Percentiles rank a stretch among this genome's conserved stretches.
phyloP scores from a whole-genome alignment of 2,797 vertebrate species.

The Neosilurus mollespiculum region DNA sequence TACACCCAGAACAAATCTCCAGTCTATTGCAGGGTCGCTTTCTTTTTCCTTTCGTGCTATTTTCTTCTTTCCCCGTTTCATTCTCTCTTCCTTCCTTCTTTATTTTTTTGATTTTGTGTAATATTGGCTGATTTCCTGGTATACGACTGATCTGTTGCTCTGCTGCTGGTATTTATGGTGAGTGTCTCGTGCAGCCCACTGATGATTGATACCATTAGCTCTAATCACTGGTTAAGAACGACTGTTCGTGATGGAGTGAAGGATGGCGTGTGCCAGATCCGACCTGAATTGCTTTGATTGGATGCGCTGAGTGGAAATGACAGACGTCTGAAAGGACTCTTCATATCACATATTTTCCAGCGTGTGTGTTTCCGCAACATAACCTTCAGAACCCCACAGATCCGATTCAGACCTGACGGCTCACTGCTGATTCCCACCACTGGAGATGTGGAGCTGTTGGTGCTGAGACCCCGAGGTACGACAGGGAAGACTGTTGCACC shows the following conservation, averaged over 20 bases:
- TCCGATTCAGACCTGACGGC: not conserved
- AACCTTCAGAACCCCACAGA: not conserved
- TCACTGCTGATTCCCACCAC: not conserved
- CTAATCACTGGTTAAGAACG: not conserved
- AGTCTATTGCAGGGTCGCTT: too few relatives aligned
- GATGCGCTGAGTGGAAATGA: slow-evolving; percentile 4
- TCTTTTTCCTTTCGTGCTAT: not conserved
- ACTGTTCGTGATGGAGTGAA: not conserved
- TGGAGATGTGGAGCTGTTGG: not conserved
- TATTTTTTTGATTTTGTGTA: too few relatives aligned
- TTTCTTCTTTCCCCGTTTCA: not conserved
- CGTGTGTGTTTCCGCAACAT: not conserved
- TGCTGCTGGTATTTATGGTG: not conserved
- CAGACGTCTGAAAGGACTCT: slow-evolving; percentile 1
- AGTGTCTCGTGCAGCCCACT: not conserved
- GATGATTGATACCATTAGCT: not conserved
- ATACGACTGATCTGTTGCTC: not conserved
- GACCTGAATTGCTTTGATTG: not conserved
- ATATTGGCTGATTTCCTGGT: not conserved
- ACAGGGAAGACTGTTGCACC: not conserved
- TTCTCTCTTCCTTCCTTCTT: not conserved
- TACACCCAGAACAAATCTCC: too few relatives aligned
- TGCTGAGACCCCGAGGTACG: not conserved
- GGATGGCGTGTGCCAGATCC: not conserved
- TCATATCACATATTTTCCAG: slow-evolving; percentile 22